Evolutionary conservation across 2,888 invertebrate species (phyloP).

Genomic region (Leptinotarsa juncta): DNA sequence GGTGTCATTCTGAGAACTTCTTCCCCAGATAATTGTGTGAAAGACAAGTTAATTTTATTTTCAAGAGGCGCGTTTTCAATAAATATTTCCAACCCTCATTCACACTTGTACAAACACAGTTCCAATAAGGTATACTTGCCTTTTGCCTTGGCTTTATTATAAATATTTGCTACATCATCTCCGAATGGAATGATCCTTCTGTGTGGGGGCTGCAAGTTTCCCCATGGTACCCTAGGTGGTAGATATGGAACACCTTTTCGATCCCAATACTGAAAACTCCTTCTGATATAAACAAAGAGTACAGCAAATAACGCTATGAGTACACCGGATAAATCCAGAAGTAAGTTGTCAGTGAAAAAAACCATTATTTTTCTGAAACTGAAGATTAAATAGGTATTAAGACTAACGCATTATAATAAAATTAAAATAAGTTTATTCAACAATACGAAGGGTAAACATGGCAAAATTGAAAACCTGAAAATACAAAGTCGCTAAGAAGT

Average conservation of each 20-base stretch:
- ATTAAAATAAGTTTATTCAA: background rate
- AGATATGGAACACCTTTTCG: slow-evolving; percentile 33
- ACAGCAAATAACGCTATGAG: slow-evolving; percentile 25
- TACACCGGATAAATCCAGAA: slow-evolving; percentile 28
- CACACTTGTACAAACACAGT: no score
- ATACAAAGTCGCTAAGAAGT: no score
- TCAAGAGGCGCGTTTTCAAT: no score
- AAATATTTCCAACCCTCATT: no score
- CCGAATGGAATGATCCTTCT: slow-evolving; percentile 24
- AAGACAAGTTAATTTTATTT: no score
- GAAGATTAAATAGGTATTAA: background rate
- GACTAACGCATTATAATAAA: background rate
- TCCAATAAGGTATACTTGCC: slow-evolving; percentile 19
- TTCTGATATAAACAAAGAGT: slow-evolving; percentile 29
- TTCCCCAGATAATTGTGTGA: no score
- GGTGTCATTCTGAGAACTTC: no score
- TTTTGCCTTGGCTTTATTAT: slow-evolving; percentile 37
- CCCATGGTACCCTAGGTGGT: slow-evolving; percentile 39
- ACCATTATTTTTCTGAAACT: slow-evolving; percentile 25
- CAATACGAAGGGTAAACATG: background rate
- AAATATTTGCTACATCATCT: slow-evolving; percentile 28
- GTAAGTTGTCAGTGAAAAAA: slow-evolving; percentile 19
- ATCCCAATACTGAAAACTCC: slow-evolving; percentile 40
- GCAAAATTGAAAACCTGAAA: no score
- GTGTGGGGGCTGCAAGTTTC: slow-evolving; percentile 31